Conservation (phyloP, 1,140 invertebrate species). For the Cherax quadricarinatus region DNA sequence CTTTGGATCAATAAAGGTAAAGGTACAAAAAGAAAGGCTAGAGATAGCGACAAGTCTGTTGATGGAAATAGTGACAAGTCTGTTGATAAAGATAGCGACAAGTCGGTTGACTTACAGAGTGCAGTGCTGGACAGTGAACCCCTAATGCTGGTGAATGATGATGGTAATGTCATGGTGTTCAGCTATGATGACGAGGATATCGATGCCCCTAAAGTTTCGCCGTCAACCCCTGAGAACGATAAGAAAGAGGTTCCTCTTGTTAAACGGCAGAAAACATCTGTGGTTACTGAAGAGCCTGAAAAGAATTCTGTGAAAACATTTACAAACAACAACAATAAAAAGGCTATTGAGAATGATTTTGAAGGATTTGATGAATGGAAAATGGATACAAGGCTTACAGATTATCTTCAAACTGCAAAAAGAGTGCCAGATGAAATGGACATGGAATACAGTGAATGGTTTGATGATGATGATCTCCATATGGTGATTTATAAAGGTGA, state of each 20-base stretch:
- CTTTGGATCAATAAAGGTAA: neutral
- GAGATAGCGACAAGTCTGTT: neutral
- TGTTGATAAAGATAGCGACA: neutral
- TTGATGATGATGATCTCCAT: slow-evolving; percentile 50
- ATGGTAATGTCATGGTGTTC: slow-evolving; percentile 27
- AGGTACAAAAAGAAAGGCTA: neutral
- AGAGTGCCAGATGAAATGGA: slow-evolving; percentile 58
- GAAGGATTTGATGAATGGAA: slow-evolving; percentile 48
- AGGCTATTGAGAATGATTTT: slow-evolving; percentile 21
- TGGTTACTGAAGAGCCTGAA: neutral
- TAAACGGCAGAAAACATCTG: neutral
- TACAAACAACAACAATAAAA: slow-evolving; percentile 25
- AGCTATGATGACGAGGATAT: slow-evolving; percentile 28
- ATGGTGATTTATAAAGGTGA: slow-evolving; percentile 29
- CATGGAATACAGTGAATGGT: slow-evolving; percentile 55
- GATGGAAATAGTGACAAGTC: neutral
- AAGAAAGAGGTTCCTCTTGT: neutral
- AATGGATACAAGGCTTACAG: slow-evolving; percentile 36
- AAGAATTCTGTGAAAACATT: neutral
- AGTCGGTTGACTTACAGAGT: neutral
- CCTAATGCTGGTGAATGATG: slow-evolving; percentile 47
- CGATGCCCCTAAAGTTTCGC: neutral
- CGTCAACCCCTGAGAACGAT: neutral
- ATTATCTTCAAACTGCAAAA: slow-evolving; percentile 26
- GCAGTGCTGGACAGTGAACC: neutral